phyloP scores from a whole-genome alignment of 1,140 invertebrate genomes.

The Saccostrea glomerata region DNA sequence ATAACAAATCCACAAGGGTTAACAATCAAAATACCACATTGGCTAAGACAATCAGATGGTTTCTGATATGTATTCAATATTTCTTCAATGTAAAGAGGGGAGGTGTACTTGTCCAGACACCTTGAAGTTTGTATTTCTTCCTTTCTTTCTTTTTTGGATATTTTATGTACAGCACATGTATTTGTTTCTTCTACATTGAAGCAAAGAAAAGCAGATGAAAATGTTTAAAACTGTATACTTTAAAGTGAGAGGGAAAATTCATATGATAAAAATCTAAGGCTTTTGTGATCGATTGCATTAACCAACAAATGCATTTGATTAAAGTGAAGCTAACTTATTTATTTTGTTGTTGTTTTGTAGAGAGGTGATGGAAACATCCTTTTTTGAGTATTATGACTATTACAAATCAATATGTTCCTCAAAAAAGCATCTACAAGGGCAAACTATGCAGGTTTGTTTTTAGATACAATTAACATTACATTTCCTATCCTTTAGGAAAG shows the following conservation, averaged over 20 bases:
- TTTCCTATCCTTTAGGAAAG: too few relatives aligned
- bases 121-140: constrained; percentile 64
- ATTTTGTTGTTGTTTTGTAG: constrained; percentile 66
- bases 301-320: not conserved
- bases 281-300: too few relatives aligned
- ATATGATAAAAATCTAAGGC: too few relatives aligned
- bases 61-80: too few relatives aligned
- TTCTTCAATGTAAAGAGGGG: too few relatives aligned
- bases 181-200: not conserved
- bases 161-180: not conserved
- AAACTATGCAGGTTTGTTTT: constrained; percentile 79
- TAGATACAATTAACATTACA: too few relatives aligned
- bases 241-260: not conserved
- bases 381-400: constrained; percentile 81
- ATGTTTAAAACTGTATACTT: too few relatives aligned
- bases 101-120: constrained; percentile 69
- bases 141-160: too few relatives aligned
- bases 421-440: constrained; percentile 78
- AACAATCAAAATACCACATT: too few relatives aligned
- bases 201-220: not conserved
- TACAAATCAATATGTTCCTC: constrained; percentile 78
- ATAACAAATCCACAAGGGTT: too few relatives aligned
- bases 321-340: not conserved
- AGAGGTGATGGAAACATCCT: constrained; percentile 82
- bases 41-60: too few relatives aligned